These are phyloP conservation scores for Cuniculus paca DNA, from an alignment of 2,797 vertebrate species.

Conservation along the genomic window DNA sequence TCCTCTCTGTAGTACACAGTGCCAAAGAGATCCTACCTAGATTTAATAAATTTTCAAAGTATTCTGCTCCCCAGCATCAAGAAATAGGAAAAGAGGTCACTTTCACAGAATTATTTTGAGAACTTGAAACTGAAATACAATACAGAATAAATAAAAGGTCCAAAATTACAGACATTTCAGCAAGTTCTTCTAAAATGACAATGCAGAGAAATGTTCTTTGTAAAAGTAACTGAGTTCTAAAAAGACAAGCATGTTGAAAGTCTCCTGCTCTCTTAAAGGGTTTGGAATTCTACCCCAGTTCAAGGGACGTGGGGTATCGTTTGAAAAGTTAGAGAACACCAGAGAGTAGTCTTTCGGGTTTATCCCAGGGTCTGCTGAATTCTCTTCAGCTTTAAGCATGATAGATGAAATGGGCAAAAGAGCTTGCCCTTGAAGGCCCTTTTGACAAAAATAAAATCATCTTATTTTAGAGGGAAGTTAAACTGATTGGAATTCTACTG, in stretches of 20 bases:
- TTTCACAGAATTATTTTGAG: neutral
- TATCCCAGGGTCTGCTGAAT: neutral
- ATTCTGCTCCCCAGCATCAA: neutral
- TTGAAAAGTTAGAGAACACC: neutral
- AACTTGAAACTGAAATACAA: neutral
- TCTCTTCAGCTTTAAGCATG: neutral
- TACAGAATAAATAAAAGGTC: neutral
- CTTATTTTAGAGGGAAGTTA: constrained; percentile 12
- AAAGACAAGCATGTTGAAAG: neutral
- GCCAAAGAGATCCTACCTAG: neutral
- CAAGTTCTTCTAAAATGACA: neutral
- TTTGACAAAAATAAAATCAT: neutral
- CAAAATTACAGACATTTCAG: neutral
- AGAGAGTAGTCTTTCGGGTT: neutral
- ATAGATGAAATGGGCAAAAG: neutral
- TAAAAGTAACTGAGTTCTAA: neutral
- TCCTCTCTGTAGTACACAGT: neutral
- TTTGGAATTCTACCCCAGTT: constrained; percentile 2
- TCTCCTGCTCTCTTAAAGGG: neutral
- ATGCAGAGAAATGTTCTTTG: neutral
- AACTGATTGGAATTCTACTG: neutral
- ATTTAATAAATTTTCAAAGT: neutral
- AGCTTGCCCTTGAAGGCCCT: neutral
- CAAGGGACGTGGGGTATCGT: neutral
- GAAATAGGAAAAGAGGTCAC: neutral